These are phyloP conservation scores for Acleris emargana DNA, from an alignment of 2,888 invertebrate species.

Conservation along the genomic window DNA sequence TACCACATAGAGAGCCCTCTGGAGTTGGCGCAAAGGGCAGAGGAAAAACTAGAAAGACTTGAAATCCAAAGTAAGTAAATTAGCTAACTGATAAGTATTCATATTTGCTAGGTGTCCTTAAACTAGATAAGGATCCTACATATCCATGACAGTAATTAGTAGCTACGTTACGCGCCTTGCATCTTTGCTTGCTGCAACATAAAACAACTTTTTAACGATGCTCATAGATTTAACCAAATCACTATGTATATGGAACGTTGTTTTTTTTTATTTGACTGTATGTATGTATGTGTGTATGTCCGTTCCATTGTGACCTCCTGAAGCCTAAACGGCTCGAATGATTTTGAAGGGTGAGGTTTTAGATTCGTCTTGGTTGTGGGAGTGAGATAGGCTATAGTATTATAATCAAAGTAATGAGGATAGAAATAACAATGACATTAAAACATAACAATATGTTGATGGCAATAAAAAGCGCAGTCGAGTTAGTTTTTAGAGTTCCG, in stretches of 20 bases:
- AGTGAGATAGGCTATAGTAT: too few relatives aligned
- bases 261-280: too few relatives aligned
- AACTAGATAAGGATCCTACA: constrained; percentile 28
- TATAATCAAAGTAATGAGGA: too few relatives aligned
- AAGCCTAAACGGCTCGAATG: too few relatives aligned
- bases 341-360: too few relatives aligned
- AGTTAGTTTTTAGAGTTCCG: too few relatives aligned
- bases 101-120: constrained; percentile 36
- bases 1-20: constrained; percentile 91
- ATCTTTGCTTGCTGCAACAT: constrained; percentile 4
- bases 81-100: constrained; percentile 38
- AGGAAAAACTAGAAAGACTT: constrained; percentile 85
- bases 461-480: too few relatives aligned
- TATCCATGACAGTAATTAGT: constrained; percentile 27
- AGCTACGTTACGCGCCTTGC: constrained; percentile 9
- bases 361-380: too few relatives aligned
- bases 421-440: too few relatives aligned
- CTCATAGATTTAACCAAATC: neutral
- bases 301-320: too few relatives aligned
- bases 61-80: constrained; percentile 87
- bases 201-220: neutral
- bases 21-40: constrained; percentile 85
- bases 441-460: too few relatives aligned
- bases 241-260: neutral
- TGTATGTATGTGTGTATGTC: too few relatives aligned